These are phyloP conservation scores for Pundamilia nyererei DNA, from an alignment of 2,113 vertebrate genomes.

Conservation along the genomic window DNA sequence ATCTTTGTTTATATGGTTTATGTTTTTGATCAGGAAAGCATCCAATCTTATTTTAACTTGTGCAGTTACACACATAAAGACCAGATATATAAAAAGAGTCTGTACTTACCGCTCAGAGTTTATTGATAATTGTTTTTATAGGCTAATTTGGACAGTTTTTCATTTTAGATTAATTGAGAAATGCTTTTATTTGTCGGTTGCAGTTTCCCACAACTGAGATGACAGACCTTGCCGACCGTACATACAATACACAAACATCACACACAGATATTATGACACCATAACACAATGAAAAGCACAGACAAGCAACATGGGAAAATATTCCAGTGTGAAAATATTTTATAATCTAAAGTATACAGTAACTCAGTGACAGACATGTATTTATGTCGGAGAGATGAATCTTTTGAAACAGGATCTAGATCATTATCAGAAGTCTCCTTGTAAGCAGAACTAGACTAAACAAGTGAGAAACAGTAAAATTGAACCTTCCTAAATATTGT, in stretches of 20 bases:
- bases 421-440: background rate
- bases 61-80: conserved; percentile 12
- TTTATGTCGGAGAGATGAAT: background rate
- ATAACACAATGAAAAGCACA: background rate
- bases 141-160: background rate
- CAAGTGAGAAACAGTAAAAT: background rate
- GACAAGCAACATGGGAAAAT: background rate
- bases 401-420: background rate
- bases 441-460: background rate
- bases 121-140: no score
- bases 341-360: background rate
- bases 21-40: conserved; percentile 59
- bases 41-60: conserved; percentile 26
- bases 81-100: background rate
- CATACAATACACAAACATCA: background rate
- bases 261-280: background rate
- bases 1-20: conserved; percentile 59
- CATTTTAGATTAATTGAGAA: background rate
- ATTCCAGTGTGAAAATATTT: background rate
- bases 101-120: background rate
- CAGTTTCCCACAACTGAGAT: background rate
- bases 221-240: background rate
- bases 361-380: background rate
- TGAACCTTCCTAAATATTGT: background rate
- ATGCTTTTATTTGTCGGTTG: background rate